Evolutionary conservation across 2,888 invertebrate species (phyloP).

Genomic region (Creontiades dilutus): DNA sequence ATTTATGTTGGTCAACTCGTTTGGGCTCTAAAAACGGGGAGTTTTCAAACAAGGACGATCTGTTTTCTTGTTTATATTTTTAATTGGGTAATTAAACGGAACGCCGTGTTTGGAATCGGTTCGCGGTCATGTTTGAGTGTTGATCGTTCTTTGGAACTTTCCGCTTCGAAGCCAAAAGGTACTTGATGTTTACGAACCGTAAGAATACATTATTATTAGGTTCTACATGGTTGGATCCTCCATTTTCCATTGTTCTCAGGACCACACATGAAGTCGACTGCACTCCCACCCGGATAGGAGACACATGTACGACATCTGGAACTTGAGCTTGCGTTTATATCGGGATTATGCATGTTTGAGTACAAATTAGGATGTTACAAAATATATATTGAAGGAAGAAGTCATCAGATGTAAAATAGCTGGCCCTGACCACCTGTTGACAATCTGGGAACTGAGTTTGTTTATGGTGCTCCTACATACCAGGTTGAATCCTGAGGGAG

Average conservation of each 20-base stretch:
- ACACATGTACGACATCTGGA: constrained; percentile 3
- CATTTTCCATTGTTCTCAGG: constrained; percentile 49
- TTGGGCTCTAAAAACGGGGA: constrained; percentile 55
- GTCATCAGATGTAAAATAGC: too few relatives aligned
- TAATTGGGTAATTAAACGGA: constrained; percentile 20
- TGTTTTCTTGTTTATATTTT: constrained; percentile 55
- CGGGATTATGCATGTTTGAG: too few relatives aligned
- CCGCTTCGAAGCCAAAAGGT: too few relatives aligned
- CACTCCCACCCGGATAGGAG: constrained; percentile 27
- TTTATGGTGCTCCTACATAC: too few relatives aligned
- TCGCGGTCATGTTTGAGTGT: background rate
- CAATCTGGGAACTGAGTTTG: too few relatives aligned
- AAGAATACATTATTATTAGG: background rate
- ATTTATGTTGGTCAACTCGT: constrained; percentile 38
- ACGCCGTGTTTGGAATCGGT: background rate
- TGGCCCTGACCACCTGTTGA: too few relatives aligned
- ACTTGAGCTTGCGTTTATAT: background rate
- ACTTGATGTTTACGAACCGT: too few relatives aligned
- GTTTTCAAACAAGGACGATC: constrained; percentile 43
- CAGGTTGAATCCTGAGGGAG: too few relatives aligned
- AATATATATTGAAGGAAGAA: too few relatives aligned
- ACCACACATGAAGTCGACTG: constrained; percentile 40
- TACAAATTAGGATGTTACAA: too few relatives aligned
- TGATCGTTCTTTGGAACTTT: background rate
- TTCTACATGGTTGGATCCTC: background rate